phyloP scores from a whole-genome alignment of 2,888 invertebrate species.

The Norana najaformis region DNA sequence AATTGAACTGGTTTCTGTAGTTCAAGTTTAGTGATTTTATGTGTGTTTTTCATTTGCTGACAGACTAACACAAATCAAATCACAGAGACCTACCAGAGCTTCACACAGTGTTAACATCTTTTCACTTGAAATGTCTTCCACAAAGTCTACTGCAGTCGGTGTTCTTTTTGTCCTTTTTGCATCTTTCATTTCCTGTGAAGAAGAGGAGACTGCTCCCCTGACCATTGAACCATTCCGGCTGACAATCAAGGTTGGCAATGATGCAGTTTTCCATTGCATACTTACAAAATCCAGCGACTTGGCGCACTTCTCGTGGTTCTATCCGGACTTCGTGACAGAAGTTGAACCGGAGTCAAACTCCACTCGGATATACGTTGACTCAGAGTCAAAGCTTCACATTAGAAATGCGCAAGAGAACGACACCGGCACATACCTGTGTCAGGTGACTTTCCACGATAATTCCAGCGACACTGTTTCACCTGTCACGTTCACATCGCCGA shows the following conservation, averaged over 20 bases:
- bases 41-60: background rate
- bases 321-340: constrained; percentile 16
- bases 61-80: too few species aligned
- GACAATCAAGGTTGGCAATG: background rate
- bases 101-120: background rate
- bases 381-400: background rate
- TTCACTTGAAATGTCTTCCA: background rate
- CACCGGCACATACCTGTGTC: background rate
- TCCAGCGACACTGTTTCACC: background rate
- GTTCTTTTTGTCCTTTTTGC: background rate
- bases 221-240: background rate
- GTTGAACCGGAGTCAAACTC: background rate
- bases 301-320: background rate
- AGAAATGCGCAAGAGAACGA: background rate
- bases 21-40: background rate
- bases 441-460: background rate
- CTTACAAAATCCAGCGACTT: too few species aligned
- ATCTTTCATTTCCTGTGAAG: background rate
- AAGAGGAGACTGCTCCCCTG: background rate
- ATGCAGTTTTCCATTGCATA: background rate
- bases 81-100: background rate
- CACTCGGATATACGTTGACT: background rate
- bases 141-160: background rate
- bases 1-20: too few species aligned
- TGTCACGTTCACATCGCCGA: background rate